These are phyloP conservation scores for Falcaria lacertinaria DNA, from an alignment of 2,888 invertebrate genomes.

Conservation along the genomic window DNA sequence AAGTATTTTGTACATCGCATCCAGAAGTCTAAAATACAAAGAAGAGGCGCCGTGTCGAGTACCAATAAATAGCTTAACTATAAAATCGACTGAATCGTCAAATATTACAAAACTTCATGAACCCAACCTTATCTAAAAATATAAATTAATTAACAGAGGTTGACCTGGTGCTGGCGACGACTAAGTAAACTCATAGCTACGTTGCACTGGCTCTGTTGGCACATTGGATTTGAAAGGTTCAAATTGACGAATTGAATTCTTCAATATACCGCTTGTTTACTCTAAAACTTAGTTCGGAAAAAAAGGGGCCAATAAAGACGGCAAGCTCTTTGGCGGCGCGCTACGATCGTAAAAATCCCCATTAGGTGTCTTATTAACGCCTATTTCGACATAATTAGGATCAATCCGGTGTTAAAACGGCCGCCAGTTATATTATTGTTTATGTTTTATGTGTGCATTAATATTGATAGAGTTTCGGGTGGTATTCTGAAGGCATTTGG, in stretches of 20 bases:
- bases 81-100: no score
- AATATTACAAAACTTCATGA: no score
- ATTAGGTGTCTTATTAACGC: constrained; percentile 77
- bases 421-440: constrained; percentile 62
- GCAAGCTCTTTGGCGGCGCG: constrained; percentile 68
- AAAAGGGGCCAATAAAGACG: constrained; percentile 69
- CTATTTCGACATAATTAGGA: constrained; percentile 78
- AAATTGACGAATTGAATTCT: constrained; percentile 44
- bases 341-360: constrained; percentile 61
- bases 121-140: background rate
- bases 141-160: background rate
- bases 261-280: constrained; percentile 52
- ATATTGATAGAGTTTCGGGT: constrained; percentile 32
- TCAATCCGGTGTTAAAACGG: constrained; percentile 57
- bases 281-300: constrained; percentile 67
- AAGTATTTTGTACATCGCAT: no score
- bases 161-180: background rate
- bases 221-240: constrained; percentile 24
- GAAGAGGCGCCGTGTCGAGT: no score
- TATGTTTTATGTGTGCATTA: constrained; percentile 53
- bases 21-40: no score
- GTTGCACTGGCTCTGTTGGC: background rate
- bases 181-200: background rate
- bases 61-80: no score
- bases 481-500: constrained; percentile 7